Evolutionary conservation across 2,888 invertebrate genomes (phyloP).

Genomic region (Microplitis manilae): DNA sequence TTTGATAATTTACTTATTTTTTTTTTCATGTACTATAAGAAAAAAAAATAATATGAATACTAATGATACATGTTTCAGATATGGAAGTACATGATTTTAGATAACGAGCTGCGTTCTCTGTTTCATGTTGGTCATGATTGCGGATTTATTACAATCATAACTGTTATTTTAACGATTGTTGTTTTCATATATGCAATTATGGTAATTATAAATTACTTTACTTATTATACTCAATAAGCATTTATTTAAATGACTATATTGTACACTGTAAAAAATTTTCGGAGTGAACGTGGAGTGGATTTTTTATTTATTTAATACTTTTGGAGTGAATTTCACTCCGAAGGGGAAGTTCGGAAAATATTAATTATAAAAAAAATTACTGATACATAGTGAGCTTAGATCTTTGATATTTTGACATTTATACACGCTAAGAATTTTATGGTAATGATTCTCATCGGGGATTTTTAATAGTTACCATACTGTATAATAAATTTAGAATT

Average conservation of each 20-base stretch:
- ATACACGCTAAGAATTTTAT: no score
- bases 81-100: slow-evolving; percentile 59
- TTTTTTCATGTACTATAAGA: background rate
- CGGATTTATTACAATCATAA: slow-evolving; percentile 52
- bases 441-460: no score
- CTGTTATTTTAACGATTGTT: slow-evolving; percentile 53
- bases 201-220: slow-evolving; percentile 29
- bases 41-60: background rate
- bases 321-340: no score
- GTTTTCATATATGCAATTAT: slow-evolving; percentile 55
- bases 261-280: no score
- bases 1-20: background rate
- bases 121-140: slow-evolving; percentile 58
- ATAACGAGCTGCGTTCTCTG: slow-evolving; percentile 58
- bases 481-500: no score
- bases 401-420: no score
- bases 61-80: slow-evolving; percentile 54
- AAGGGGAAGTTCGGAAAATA: no score
- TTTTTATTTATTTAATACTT: no score
- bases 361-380: no score
- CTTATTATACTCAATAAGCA: background rate
- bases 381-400: no score
- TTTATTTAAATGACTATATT: background rate
- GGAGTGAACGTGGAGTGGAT: no score
- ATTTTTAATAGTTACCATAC: no score